Conservation (phyloP, 2,113 vertebrate species). For the Spea bombifrons region DNA sequence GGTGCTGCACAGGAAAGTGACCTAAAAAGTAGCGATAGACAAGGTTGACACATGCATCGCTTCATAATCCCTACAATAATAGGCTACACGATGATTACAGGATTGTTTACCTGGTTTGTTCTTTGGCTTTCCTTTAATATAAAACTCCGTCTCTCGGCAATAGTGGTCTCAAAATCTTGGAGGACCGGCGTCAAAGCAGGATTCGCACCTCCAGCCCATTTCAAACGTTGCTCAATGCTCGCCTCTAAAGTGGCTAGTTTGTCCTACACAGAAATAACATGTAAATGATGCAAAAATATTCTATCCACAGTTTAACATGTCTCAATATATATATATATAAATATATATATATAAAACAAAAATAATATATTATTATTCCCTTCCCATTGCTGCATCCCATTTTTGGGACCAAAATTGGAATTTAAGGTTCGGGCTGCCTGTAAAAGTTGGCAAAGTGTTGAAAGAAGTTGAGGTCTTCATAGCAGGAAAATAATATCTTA, state of each 20-base stretch:
- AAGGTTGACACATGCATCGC: neutral
- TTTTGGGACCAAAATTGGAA: too few relatives aligned
- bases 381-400: too few relatives aligned
- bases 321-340: too few relatives aligned
- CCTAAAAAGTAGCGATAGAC: slow-evolving; percentile 56
- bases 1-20: slow-evolving; percentile 95
- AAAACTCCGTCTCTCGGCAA: slow-evolving; percentile 85
- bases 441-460: too few relatives aligned
- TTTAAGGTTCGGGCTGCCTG: too few relatives aligned
- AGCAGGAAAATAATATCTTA: too few relatives aligned
- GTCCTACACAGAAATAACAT: slow-evolving; percentile 67
- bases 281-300: too few relatives aligned
- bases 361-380: too few relatives aligned
- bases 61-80: too few relatives aligned
- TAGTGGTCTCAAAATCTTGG: slow-evolving; percentile 97
- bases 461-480: too few relatives aligned
- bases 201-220: slow-evolving; percentile 97
- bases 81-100: neutral
- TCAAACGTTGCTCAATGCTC: slow-evolving; percentile 95
- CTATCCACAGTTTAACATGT: too few relatives aligned
- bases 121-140: slow-evolving; percentile 90
- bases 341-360: too few relatives aligned
- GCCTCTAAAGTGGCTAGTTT: slow-evolving; percentile 89
- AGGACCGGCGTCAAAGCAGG: slow-evolving; percentile 89
- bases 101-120: slow-evolving; percentile 79